Evolutionary conservation across 2,113 vertebrate species (phyloP), one percentile per base, ranked within the genome.

Genomic region (Motacilla alba): DNA sequence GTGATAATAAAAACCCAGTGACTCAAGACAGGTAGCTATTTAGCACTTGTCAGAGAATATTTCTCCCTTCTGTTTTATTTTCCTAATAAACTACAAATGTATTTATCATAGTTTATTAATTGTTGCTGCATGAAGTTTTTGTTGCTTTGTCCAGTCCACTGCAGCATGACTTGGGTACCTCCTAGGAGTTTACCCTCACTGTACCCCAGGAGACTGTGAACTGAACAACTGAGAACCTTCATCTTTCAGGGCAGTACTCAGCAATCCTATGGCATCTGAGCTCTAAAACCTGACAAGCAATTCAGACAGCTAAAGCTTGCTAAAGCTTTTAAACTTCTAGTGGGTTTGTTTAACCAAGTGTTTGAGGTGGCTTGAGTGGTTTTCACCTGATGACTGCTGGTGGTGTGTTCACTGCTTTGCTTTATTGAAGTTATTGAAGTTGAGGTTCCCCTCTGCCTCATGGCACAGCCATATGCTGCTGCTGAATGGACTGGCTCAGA

Each of bases 401-500:
- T 33, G 50, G 5, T 31, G 15, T n/a, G 20, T 53, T 20, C 20
- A 30, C 28, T 27, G 17, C 58, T 64, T 33, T 0, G 0, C 35
- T 35, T 35, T 35, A 35, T 7, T 35, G 35, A 35, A 35, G 17
- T 6, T 8, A 47, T 19, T 3, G 10, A 30, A 41, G 30, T 5
- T 55, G 39, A 44, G 28, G 10, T 23, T 43, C 8, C 15, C 17
- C 15, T 76, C 41, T 11, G 46, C 41, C 21, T 63, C 22, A 24
- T 9, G 39, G 49, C 44, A 80, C 20, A 83, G 50, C 28, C 47
- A 72, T 0, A 0, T 31, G 33, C 33, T 90, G 30, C 28, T 70
- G 33, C 55, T 83, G 47, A 55, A 58, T 2, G 3, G 17, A 23
- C 59, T 66, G 31, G 8, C 18, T 69, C 44, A 62, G 69, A 47